Base-by-base conservation (phyloP, 2,797 vertebrate species). In the Acanthurus lineatus region DNA sequence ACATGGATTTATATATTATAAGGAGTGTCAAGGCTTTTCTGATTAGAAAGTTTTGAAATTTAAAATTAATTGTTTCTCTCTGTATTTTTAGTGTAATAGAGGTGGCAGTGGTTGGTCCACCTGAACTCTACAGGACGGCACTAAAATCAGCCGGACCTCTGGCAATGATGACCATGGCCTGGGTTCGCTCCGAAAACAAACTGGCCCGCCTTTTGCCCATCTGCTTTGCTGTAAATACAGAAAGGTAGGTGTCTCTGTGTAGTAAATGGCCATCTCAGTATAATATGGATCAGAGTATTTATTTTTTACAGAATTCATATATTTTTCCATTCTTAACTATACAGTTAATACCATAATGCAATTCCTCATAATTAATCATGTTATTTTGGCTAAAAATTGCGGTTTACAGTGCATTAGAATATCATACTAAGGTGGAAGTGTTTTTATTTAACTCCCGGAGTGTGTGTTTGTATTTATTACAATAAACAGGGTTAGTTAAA, bases 211-310 rank as follows among this genome's bases (percentile, higher is more conserved):
- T 94, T 20, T 19, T 95, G 54, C 89, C 94, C 9, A 9, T 96
- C 73, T 95, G 95, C 89, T 95, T 93, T 16, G 84, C 69, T 48
- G 93, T 82, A 4, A 95, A 96, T 14, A 94, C 93, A 9, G 4
- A 79, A 0, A 94, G 86, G 95, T 95, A 72, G 0, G 82, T 54
- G 22, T 16, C 54, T 61, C 15, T 38, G 20, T 53, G 7, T 20
- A n/a, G 3, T 64, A 60, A 64, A 57, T 17, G 7, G 4, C n/a
- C 6, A 47, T 48, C 44, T 48, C 4, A 2, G 2, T 14, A 19
- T 19, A 11, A 67, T 56, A 22, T 47, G 53, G 47, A n/a, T 11
- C 14, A 19, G 15, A 53, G 38, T 14, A 53, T 7, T 17, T 60
- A 3, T 25, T 25, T 25, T 25, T 25, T 25, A 25, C 17, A 16